phyloP scores from a whole-genome alignment of 1,140 invertebrate genomes.

The Oscheius sp. region DNA sequence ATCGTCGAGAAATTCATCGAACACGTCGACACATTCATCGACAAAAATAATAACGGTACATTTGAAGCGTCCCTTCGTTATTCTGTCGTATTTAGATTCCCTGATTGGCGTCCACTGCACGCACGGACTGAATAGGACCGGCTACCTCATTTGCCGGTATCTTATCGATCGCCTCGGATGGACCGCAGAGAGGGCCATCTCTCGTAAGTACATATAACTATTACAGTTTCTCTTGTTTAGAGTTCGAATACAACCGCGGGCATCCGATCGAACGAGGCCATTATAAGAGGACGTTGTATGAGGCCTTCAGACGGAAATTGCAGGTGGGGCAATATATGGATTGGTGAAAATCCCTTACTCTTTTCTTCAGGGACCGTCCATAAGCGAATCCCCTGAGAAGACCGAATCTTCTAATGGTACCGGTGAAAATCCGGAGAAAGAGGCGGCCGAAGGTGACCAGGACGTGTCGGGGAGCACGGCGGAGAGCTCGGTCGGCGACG shows the following conservation, averaged over 20 bases:
- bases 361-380: too few species aligned
- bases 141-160: conserved; percentile 75
- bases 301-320: neutral
- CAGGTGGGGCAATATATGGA: too few species aligned
- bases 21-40: conserved; percentile 13
- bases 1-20: conserved; percentile 41
- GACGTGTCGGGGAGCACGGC: too few species aligned
- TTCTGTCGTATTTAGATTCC: neutral
- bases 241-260: conserved; percentile 29
- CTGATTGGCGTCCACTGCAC: conserved; percentile 84
- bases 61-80: neutral
- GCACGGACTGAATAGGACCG: conserved; percentile 82
- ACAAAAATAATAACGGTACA: conserved; percentile 5
- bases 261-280: conserved; percentile 26
- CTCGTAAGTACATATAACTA: conserved; percentile 2
- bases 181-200: conserved; percentile 21
- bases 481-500: too few species aligned
- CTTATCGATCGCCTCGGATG: conserved; percentile 26
- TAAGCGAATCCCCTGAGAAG: neutral
- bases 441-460: too few species aligned
- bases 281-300: conserved; percentile 19
- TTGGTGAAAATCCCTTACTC: too few species aligned
- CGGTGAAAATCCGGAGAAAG: too few species aligned
- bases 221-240: conserved; percentile 10
- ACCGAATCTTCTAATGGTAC: too few species aligned